Percentiles rank a stretch among this genome's conserved stretches.
Conservation (phyloP, 2,113 vertebrate species). For the Epinephelus moara region DNA sequence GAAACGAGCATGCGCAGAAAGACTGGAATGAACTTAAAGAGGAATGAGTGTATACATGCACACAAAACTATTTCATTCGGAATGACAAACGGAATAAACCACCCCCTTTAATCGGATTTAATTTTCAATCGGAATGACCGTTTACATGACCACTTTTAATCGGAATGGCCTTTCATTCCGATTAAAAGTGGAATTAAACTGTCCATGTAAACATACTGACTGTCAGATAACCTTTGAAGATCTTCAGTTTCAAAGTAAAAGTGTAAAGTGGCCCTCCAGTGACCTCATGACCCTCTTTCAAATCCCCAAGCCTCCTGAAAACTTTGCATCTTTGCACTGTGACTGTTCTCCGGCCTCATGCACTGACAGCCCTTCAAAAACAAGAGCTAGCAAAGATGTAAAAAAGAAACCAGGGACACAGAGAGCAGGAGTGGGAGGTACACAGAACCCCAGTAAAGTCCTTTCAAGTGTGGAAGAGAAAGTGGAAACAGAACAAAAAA, state of each 20-base stretch:
- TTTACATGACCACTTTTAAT: too few species aligned
- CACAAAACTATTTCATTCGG: too few species aligned
- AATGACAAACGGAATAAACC: too few species aligned
- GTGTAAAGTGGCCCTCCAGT: neutral
- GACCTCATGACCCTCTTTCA: neutral
- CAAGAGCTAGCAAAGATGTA: neutral
- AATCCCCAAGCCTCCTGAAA: neutral
- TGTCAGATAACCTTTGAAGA: neutral
- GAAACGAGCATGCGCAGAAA: too few species aligned
- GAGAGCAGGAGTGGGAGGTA: neutral
- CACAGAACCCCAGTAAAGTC: constrained; percentile 23
- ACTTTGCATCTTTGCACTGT: neutral
- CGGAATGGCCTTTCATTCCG: too few species aligned
- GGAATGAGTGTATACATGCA: too few species aligned
- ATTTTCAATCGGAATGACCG: too few species aligned
- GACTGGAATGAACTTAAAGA: too few species aligned
- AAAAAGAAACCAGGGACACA: neutral
- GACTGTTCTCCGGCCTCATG: neutral
- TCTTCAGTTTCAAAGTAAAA: neutral
- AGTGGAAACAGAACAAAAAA: neutral
- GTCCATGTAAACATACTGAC: too few species aligned
- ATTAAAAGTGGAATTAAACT: too few species aligned
- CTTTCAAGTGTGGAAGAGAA: constrained; percentile 16
- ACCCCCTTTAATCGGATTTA: too few species aligned
- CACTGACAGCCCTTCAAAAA: constrained; percentile 1